Evolutionary conservation across 2,888 invertebrate genomes (phyloP), one percentile per base, ranked within the genome.

Genomic region (Thelaira solivaga): DNA sequence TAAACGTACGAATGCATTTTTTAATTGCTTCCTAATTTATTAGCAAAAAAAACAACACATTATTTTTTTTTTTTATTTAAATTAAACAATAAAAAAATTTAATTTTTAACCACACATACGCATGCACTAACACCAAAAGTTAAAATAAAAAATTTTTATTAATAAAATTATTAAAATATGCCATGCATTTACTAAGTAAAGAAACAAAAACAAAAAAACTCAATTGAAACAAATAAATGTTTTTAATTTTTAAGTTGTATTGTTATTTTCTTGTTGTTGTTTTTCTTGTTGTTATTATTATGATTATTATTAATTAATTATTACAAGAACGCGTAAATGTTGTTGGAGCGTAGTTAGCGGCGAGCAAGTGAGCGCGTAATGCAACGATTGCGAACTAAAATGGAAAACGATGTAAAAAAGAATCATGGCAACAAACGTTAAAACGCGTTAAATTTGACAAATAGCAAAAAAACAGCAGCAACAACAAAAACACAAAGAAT

Each of bases 361-460:
- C 78, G 78, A 78, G 78, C 78, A 78, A 78, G 78, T 74, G 78
- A 78, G 78, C 78, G 78, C 78, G 71, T 78, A 78, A 74, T 78
- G 78, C 78, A 78, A 78, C 78, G 78, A 74, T 74, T 78, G 78
- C 78, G 74, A 78, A 78, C 78, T 78, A 78, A 78, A 78, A 78
- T 78, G 78, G 74, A 78, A 78, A 78, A 78, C 74, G 78, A 78
- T 78, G 78, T 78, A 78, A 78, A 78, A 78, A 78, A 77, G 78
- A 78, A 78, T 78, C 78, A 78, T 78, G 74, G 78, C 78, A 78
- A 78, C 74, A 78, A 72, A 78, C 78, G 78, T 78, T 78, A 78
- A 78, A 78, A 78, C 78, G 78, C 74, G 78, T 78, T 78, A 78
- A 78, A 74, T 78, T 78, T 78, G 78, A 78, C 78, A 78, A 78